phyloP scores from a whole-genome alignment of 2,888 invertebrate genomes.

The Ectemnius lituratus region DNA sequence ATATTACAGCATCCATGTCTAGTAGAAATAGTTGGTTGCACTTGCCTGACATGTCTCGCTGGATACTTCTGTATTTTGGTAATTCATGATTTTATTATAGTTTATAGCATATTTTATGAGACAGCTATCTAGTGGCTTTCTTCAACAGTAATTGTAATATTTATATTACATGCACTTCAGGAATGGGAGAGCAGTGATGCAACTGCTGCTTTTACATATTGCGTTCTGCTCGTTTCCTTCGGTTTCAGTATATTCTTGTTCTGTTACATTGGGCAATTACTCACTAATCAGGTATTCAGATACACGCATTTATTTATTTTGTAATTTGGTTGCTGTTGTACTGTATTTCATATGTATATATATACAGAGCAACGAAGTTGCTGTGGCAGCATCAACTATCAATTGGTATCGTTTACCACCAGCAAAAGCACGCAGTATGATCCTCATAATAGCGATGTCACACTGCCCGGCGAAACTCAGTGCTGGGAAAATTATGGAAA shows the following conservation, averaged over 20 bases:
- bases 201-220: conserved; percentile 36
- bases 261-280: conserved; percentile 48
- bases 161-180: conserved; percentile 17
- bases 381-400: conserved; percentile 19
- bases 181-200: conserved; percentile 43
- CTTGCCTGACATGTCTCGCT: conserved; percentile 67
- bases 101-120: background rate
- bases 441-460: conserved; percentile 38
- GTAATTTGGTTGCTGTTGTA: too few relatives aligned
- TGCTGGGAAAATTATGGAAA: conserved; percentile 51
- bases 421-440: conserved; percentile 21
- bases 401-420: conserved; percentile 52
- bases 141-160: background rate
- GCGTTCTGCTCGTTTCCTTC: conserved; percentile 43
- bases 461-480: conserved; percentile 39
- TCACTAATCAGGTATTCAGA: conserved; percentile 46
- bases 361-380: conserved; percentile 8
- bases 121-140: too few relatives aligned
- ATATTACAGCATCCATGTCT: conserved; percentile 64
- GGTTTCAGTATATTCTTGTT: conserved; percentile 49
- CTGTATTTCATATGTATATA: too few relatives aligned
- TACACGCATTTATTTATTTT: too few relatives aligned
- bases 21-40: conserved; percentile 67
- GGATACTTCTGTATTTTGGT: conserved; percentile 68
- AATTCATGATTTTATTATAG: background rate